These are phyloP conservation scores for Sebastiscus tertius DNA, from an alignment of 2,797 vertebrate species.

Conservation along the genomic window DNA sequence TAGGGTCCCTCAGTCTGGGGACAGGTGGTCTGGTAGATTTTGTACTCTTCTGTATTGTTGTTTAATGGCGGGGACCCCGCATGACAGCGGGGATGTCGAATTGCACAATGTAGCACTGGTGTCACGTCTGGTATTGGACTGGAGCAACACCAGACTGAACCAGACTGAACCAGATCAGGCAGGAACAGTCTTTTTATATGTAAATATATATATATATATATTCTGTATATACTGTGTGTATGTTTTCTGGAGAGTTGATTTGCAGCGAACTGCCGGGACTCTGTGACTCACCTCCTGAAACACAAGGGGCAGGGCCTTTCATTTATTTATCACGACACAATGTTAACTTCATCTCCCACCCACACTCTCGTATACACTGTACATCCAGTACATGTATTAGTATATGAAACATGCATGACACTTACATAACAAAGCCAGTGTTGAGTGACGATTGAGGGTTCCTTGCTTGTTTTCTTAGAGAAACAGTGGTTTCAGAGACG, in stretches of 20 bases:
- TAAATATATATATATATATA: slow-evolving; percentile 1
- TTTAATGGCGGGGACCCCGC: slow-evolving; percentile 7
- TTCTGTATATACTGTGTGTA: slow-evolving; percentile 41
- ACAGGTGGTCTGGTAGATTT: slow-evolving; percentile 21
- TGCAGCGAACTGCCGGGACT: slow-evolving; percentile 55
- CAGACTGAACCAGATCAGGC: slow-evolving; percentile 39
- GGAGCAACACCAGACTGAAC: slow-evolving; percentile 32
- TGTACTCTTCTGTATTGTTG: slow-evolving; percentile 38
- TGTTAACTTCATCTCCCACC: slow-evolving; percentile 65
- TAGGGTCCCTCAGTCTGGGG: slow-evolving; percentile 43
- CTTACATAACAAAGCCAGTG: slow-evolving; percentile 53
- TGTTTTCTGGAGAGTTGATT: slow-evolving; percentile 45
- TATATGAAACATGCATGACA: slow-evolving; percentile 76
- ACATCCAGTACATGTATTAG: slow-evolving; percentile 62
- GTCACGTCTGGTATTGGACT: slow-evolving; percentile 33
- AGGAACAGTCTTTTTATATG: slow-evolving; percentile 42
- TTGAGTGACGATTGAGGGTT: neutral
- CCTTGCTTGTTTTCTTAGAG: slow-evolving; percentile 29
- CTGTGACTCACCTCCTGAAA: slow-evolving; percentile 58
- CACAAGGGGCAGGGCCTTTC: slow-evolving; percentile 70
- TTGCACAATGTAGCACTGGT: slow-evolving; percentile 76
- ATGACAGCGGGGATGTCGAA: slow-evolving; percentile 29
- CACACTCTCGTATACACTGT: slow-evolving; percentile 48
- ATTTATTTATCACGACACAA: slow-evolving; percentile 76
- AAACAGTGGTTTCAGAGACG: slow-evolving; percentile 39